Conservation (phyloP, 2,797 vertebrate species). For the Aplochiton taeniatus region DNA sequence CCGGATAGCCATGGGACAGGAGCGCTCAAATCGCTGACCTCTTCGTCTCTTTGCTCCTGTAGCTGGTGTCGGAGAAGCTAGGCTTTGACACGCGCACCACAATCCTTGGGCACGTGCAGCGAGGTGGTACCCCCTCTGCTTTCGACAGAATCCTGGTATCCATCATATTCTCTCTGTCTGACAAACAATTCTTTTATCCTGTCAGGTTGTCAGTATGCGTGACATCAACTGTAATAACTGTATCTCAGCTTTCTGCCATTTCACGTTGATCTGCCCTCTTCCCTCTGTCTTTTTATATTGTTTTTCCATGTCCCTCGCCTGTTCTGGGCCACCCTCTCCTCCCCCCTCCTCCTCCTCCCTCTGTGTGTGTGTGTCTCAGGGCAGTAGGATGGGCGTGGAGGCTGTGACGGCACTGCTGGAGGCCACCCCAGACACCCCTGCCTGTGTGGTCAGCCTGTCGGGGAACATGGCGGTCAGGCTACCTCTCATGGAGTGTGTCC, state of each 20-base stretch:
- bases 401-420: slow-evolving; percentile 92
- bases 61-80: slow-evolving; percentile 85
- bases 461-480: slow-evolving; percentile 90
- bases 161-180: not conserved
- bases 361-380: slow-evolving; percentile 63
- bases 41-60: slow-evolving; percentile 30
- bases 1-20: not conserved
- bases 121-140: slow-evolving; percentile 91
- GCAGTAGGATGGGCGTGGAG: slow-evolving; percentile 93
- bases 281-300: not conserved
- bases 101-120: slow-evolving; percentile 90
- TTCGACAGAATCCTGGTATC: slow-evolving; percentile 90
- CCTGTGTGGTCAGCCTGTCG: slow-evolving; percentile 93
- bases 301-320: slow-evolving; percentile 14
- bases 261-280: slow-evolving; percentile 4
- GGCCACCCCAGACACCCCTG: slow-evolving; percentile 88
- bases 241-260: not conserved
- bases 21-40: slow-evolving; percentile 13
- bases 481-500: slow-evolving; percentile 93
- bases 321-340: slow-evolving; percentile 9
- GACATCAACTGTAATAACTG: too few species aligned
- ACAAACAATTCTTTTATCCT: too few species aligned
- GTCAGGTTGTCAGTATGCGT: too few species aligned
- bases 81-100: slow-evolving; percentile 91
- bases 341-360: not conserved